phyloP scores from a whole-genome alignment of 2,113 vertebrate genomes.

The Macheiramphus alcinus region DNA sequence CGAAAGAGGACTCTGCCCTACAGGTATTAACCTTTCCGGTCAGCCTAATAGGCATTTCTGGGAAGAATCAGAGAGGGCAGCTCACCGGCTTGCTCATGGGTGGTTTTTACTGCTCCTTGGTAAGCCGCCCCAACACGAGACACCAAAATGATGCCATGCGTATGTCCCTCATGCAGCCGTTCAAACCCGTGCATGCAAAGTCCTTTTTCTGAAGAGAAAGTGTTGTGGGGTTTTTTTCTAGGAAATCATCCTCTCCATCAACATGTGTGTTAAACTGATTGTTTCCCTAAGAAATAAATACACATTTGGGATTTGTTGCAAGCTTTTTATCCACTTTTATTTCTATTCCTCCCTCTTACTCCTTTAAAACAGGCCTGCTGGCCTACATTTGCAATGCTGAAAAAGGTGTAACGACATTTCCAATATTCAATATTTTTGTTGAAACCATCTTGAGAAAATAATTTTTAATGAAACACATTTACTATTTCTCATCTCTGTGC shows the following conservation, averaged over 20 bases:
- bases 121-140: not conserved
- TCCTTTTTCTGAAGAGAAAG: not conserved
- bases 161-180: not conserved
- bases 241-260: not conserved
- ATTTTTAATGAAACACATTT: constrained; percentile 37
- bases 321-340: not conserved
- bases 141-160: not conserved
- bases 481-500: constrained; percentile 10
- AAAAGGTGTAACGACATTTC: not conserved
- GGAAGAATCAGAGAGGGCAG: not conserved
- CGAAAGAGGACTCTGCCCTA: not conserved
- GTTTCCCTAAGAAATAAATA: not conserved
- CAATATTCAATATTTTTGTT: constrained; percentile 18
- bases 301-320: not conserved
- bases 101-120: not conserved
- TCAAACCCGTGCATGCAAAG: not conserved
- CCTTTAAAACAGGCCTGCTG: not conserved
- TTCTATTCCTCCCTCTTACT: not conserved
- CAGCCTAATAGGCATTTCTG: not conserved
- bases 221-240: not conserved
- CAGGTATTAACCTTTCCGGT: not conserved
- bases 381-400: not conserved
- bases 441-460: constrained; percentile 20
- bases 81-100: not conserved
- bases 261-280: not conserved